Percentiles rank a stretch among this genome's conserved stretches.
Conservation (phyloP, 37 sponge, comb jelly and placozoan species). For the Spongilla lacustris region DNA sequence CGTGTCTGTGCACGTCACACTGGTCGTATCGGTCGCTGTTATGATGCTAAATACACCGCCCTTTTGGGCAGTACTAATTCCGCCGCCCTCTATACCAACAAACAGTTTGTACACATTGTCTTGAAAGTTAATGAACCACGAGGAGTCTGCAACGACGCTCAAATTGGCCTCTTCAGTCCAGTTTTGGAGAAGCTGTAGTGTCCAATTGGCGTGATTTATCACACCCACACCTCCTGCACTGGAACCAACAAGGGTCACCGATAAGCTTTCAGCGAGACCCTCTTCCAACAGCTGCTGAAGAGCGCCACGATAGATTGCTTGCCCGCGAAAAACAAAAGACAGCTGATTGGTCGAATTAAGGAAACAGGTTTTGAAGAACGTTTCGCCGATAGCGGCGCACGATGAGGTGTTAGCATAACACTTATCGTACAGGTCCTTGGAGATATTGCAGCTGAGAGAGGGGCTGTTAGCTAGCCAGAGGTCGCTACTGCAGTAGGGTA, state of each 20-base stretch:
- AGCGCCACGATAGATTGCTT: no score
- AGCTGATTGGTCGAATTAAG: no score
- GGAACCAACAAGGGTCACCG: conserved; percentile 19
- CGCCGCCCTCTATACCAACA: neutral
- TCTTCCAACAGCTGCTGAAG: no score
- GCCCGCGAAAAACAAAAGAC: no score
- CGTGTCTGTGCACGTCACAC: conserved; percentile 33
- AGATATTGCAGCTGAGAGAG: no score
- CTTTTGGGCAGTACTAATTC: neutral
- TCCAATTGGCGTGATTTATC: conserved; percentile 68
- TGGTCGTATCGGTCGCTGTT: neutral
- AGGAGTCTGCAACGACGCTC: conserved; percentile 70
- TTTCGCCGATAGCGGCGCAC: no score
- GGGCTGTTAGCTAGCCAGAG: conserved; percentile 44
- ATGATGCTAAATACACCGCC: neutral
- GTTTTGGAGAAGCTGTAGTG: conserved; percentile 12
- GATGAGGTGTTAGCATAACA: no score
- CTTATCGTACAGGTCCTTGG: no score
- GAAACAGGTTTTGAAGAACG: no score
- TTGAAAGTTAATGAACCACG: conserved; percentile 91
- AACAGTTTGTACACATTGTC: conserved; percentile 13
- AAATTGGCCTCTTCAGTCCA: neutral
- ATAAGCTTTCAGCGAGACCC: no score
- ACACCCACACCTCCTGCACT: conserved; percentile 91
- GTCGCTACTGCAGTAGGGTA: conserved; percentile 76